Conservation (phyloP, 2,888 invertebrate species). For the Tromatobia lineatoria region DNA sequence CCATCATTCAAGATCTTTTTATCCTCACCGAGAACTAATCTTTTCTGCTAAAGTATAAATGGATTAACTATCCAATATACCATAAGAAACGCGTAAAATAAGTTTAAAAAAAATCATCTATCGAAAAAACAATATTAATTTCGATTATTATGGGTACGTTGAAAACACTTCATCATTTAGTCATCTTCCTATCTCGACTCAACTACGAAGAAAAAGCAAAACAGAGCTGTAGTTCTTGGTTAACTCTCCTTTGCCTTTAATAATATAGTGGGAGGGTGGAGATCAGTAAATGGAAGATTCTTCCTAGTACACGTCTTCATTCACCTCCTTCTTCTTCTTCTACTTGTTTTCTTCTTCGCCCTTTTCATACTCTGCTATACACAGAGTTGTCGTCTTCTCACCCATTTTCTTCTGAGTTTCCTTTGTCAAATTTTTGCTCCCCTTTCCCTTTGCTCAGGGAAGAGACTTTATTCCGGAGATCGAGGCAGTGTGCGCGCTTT, state of each 20-base stretch:
- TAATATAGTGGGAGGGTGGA: conserved; percentile 10
- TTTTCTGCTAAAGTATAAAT: too few relatives aligned
- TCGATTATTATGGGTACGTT: too few relatives aligned
- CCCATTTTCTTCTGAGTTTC: conserved; percentile 14
- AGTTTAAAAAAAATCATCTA: too few relatives aligned
- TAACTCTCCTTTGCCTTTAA: conserved; percentile 21
- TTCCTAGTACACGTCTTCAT: conserved; percentile 2
- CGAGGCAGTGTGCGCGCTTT: neutral
- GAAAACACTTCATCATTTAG: too few relatives aligned
- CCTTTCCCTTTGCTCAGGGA: too few relatives aligned
- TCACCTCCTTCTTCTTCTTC: neutral
- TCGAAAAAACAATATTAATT: too few relatives aligned
- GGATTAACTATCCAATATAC: too few relatives aligned
- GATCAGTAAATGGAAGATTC: conserved; percentile 3
- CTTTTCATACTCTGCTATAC: conserved; percentile 11
- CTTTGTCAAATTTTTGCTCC: conserved; percentile 10
- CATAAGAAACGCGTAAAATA: too few relatives aligned
- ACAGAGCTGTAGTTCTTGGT: conserved; percentile 3
- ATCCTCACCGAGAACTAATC: too few relatives aligned
- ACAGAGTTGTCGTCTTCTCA: conserved; percentile 13
- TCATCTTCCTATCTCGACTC: neutral
- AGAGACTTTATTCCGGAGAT: neutral
- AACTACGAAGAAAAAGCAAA: conserved; percentile 4
- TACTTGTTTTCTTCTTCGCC: neutral
- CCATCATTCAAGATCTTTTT: too few relatives aligned